phyloP scores from a whole-genome alignment of 2,113 vertebrate species.

The Anas platyrhynchos region DNA sequence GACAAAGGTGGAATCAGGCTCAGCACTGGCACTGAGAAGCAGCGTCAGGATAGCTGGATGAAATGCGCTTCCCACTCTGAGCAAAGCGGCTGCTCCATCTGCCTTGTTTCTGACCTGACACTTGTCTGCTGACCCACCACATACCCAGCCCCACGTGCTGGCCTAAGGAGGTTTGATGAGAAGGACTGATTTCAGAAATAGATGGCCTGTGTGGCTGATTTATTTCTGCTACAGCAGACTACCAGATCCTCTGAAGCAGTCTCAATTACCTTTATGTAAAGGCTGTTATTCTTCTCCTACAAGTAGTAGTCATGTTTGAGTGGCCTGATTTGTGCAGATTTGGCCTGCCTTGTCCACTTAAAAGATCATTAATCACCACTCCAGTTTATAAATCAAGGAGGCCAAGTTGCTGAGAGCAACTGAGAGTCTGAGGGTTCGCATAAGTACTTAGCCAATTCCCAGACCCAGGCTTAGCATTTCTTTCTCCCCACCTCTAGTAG shows the following conservation, averaged over 20 bases:
- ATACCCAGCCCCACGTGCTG: neutral
- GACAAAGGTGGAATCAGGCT: neutral
- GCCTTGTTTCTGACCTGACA: neutral
- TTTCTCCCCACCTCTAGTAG: constrained; percentile 78
- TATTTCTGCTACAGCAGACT: constrained; percentile 82
- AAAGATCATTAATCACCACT: constrained; percentile 94
- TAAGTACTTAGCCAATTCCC: constrained; percentile 97
- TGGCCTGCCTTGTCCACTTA: constrained; percentile 92
- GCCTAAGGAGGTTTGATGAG: constrained; percentile 70
- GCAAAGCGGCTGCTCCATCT: too few species aligned
- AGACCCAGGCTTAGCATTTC: constrained; percentile 86
- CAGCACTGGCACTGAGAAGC: accelerated
- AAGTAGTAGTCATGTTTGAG: constrained; percentile 84
- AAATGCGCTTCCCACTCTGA: neutral
- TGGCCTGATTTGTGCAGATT: constrained; percentile 80
- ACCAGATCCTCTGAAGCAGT: constrained; percentile 72
- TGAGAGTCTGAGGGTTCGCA: constrained; percentile 86
- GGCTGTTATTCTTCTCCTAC: constrained; percentile 80
- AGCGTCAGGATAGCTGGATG: neutral
- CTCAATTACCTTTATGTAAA: constrained; percentile 79
- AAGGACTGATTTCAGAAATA: constrained; percentile 73
- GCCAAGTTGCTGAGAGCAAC: constrained; percentile 85
- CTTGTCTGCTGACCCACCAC: neutral
- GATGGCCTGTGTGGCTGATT: constrained; percentile 79
- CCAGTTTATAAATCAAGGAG: constrained; percentile 96